Base-by-base conservation (phyloP, 1,140 invertebrate genomes). In the Leptopilina boulardi region DNA sequence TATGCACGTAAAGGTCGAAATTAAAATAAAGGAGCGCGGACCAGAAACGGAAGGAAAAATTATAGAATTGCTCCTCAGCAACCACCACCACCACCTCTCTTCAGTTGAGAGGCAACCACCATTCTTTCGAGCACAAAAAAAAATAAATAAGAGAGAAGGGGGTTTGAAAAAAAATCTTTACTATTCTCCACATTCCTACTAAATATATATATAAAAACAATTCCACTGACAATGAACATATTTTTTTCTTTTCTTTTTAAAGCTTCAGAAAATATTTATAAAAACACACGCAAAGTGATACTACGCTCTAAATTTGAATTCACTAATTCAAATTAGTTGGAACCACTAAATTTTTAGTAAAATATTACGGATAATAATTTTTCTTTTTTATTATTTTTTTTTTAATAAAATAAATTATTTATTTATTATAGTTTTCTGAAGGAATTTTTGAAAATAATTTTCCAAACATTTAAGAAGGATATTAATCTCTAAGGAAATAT, bases 11-110 rank as follows among this genome's bases (percentile, higher is more conserved):
- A 76, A 81, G 77, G 78, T 83, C 75, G 80, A 76, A 82, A 85
- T 83, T 83, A 83, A 83, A 85, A 82, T 85, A 81, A 83, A 78
- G 70, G 73, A 80, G 76, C 77, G 77, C 73, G 66, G 72, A 79
- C 74, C 76, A 71, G 73, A 76, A 80, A 83, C 78, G 76, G 81
- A 74, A 71, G 51, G 30, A 41, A 73, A 80, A 80, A 81, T 79
- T 83, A 83, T 83, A 81, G 76, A 76, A 79, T 80, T 80, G 75
- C 76, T 75, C 78, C 70, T 76, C 78, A 78, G 71, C 79, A 71
- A 18, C 66, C 18, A 66, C 38, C 71, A 42, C 70, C 70, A 11
- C 54, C 51, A 41, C 21, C 34, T 59, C 56, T 56, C 71, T 66
- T 76, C 23, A 34, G 41, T 66, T 23, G 26, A 5, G 34, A 38